Conservation (phyloP, 2,797 vertebrate genomes). For the Silurus lanzhouensis region DNA sequence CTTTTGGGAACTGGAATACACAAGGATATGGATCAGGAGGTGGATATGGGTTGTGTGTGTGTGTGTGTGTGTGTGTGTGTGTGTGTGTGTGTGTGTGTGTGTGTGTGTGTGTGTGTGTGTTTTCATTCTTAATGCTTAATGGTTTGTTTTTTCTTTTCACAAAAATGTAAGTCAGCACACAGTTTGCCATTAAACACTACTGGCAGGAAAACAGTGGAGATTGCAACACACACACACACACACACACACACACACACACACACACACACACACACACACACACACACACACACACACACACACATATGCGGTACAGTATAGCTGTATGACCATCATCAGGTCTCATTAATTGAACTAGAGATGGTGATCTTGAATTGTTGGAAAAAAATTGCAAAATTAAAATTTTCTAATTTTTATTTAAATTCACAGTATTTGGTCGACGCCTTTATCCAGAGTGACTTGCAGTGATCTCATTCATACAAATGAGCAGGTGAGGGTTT, state of each 20-base stretch:
- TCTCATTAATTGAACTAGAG: neutral
- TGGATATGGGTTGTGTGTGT: slow-evolving; percentile 4
- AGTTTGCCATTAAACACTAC: neutral
- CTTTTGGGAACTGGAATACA: slow-evolving; percentile 25
- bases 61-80: slow-evolving; percentile 28
- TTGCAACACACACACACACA: no score
- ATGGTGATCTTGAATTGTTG: neutral
- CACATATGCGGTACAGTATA: neutral
- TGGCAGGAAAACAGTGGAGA: neutral
- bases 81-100: slow-evolving; percentile 37
- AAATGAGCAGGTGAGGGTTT: no score
- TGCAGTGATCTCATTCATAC: no score
- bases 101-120: slow-evolving; percentile 33
- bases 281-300: no score
- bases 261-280: no score
- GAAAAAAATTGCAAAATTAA: no score
- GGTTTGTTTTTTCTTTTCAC: neutral
- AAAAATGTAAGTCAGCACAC: slow-evolving; percentile 12
- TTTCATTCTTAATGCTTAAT: slow-evolving; percentile 2
- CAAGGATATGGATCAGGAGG: slow-evolving; percentile 47
- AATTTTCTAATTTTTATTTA: no score
- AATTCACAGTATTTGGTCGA: no score
- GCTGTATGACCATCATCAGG: neutral
- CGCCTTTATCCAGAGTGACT: no score
- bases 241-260: no score